Evolutionary conservation across 2,113 vertebrate genomes (phyloP).

Genomic region (Dasyornis broadbenti): DNA sequence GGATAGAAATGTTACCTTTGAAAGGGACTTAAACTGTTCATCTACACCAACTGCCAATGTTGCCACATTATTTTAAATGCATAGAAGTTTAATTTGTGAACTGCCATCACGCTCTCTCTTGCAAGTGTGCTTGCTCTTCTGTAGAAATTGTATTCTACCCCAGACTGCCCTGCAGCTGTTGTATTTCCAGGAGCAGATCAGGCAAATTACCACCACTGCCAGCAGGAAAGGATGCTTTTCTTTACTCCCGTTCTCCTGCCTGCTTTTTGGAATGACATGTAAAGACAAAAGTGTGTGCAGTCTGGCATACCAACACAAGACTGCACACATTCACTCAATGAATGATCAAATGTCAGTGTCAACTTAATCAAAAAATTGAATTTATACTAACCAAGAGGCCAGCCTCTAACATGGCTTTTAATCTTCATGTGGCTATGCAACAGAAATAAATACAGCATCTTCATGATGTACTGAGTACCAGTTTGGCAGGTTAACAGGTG

Average conservation of each 20-base stretch:
- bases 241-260: not conserved
- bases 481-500: conserved; percentile 38
- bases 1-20: not conserved
- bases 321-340: not conserved
- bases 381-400: not conserved
- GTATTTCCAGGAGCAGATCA: not conserved
- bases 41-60: not conserved
- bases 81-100: conserved; percentile 13
- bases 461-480: not conserved
- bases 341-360: not conserved
- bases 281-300: not conserved
- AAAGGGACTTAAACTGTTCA: not conserved
- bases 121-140: not conserved
- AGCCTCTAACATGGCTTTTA: not conserved
- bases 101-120: not conserved
- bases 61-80: not conserved
- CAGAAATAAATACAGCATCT: not conserved
- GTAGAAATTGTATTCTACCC: not conserved
- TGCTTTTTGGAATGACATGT: not conserved
- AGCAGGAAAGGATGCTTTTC: not conserved
- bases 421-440: not conserved
- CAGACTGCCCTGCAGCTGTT: not conserved
- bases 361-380: not conserved
- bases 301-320: not conserved
- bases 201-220: not conserved